These are phyloP conservation scores for Zaprionus taronus DNA, from an alignment of 1,140 invertebrate genomes.

Conservation along the genomic window DNA sequence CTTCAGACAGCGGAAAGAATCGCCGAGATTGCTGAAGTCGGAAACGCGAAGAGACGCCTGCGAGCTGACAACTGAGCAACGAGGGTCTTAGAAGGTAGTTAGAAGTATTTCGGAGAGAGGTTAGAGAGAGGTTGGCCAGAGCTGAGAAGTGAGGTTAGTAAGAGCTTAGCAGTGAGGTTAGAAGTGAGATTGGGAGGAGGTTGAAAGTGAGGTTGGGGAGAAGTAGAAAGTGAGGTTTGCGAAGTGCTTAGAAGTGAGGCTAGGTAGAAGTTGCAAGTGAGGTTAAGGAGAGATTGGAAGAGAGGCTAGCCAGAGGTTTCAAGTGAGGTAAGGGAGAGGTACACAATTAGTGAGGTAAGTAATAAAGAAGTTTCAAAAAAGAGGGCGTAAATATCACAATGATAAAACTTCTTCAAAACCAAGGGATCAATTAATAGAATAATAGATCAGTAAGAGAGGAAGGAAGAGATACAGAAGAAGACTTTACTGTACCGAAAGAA, in stretches of 20 bases:
- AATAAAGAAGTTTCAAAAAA: no score
- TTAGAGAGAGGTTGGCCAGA: background rate
- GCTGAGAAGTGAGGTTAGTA: background rate
- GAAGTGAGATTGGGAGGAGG: no score
- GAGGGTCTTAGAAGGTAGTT: constrained; percentile 2
- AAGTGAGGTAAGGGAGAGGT: background rate
- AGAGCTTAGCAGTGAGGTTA: no score
- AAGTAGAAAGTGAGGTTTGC: no score
- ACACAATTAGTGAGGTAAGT: background rate
- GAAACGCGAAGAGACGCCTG: constrained; percentile 27
- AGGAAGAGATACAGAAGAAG: no score
- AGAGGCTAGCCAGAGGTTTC: background rate
- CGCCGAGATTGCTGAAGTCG: constrained; percentile 35
- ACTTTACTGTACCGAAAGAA: no score
- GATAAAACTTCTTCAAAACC: no score
- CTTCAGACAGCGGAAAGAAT: constrained; percentile 46
- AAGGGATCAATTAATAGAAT: no score
- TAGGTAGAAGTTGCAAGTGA: background rate
- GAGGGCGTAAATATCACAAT: no score
- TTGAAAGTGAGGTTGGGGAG: no score
- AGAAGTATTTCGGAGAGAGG: background rate
- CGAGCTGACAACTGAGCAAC: background rate
- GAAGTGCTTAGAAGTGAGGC: no score
- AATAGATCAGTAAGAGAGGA: no score
- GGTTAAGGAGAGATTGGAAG: background rate